Conservation (phyloP, 2,113 vertebrate genomes). For the Candoia aspera region DNA sequence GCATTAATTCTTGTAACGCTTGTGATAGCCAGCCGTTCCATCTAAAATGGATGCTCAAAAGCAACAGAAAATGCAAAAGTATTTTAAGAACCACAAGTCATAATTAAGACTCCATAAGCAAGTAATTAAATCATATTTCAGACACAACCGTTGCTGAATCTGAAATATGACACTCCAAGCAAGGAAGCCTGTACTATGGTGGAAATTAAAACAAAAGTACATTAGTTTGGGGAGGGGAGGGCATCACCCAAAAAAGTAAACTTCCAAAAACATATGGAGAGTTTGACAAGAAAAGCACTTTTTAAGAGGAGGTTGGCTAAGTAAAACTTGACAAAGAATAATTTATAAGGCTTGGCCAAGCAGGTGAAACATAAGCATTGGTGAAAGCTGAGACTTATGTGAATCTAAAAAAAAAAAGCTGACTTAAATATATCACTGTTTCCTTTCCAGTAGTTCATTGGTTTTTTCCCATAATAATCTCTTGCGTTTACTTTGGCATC, state of each 20-base stretch:
- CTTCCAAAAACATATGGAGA: background rate
- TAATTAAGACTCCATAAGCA: background rate
- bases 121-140: background rate
- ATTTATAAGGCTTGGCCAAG: background rate
- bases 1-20: background rate
- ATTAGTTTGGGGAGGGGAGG: background rate
- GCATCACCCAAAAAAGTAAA: constrained; percentile 7
- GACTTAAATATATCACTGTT: constrained; percentile 34
- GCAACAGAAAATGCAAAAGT: background rate
- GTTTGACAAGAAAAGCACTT: background rate
- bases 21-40: background rate
- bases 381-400: constrained; percentile 46
- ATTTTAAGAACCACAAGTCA: background rate
- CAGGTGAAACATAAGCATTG: constrained; percentile 38
- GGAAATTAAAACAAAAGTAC: background rate
- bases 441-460: constrained; percentile 46
- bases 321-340: constrained; percentile 14
- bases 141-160: background rate
- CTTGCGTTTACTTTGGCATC: constrained; percentile 59
- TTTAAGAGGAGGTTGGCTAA: background rate
- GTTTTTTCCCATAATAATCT: constrained; percentile 37
- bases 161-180: background rate
- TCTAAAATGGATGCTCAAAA: background rate
- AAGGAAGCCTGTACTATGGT: background rate
- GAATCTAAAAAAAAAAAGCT: constrained; percentile 4